Evolutionary conservation across 2,113 vertebrate genomes (phyloP), one percentile per base, ranked within the genome.

Genomic region (Aegithalos caudatus): DNA sequence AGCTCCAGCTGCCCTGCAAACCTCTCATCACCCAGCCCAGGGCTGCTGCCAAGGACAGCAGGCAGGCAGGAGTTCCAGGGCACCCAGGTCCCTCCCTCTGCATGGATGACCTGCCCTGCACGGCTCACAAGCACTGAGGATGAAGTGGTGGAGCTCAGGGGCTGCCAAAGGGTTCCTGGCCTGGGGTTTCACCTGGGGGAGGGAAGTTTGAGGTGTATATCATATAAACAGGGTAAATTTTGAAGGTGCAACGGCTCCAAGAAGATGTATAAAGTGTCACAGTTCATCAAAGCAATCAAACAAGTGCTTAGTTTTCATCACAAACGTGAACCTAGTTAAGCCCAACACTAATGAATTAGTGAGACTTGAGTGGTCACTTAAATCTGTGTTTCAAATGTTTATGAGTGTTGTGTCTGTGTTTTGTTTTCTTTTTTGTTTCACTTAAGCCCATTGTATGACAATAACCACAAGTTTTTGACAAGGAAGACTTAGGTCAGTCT

Each of bases 41-140:
- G 42, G 79, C 73, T 92, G 74, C 88, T 72, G 76, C 90, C 95
- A 73, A 56, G 82, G 82, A 28, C 72, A 50, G 13, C 0, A 0
- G 27, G 50, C 71, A 61, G 0, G 45, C 54, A 85, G 45, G 31
- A 57, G 13, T 24, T 25, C 27, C 62, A 17, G 67, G 76, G 50
- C 44, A 44, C 69, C 23, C 50, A 12, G 3, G 31, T 77, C 74
- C 54, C 54, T 53, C 50, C 57, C 54, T 44, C 12, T 25, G 66
- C 86, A 4, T 4, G 8, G 0, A 3, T 38, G 58, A 18, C 40
- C 44, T 6, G 0, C 69, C 0, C 0, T 29, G 42, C 14, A 11
- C 0, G 1, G 53, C 40, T 37, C 62, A 50, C 48, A 67, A 35
- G 47, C 4, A 1, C 31, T 0, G 0, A 51, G 67, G 40, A 17